These are phyloP conservation scores for Heterodera filipjevi DNA, from an alignment of 2,888 invertebrate species.

Conservation along the genomic window DNA sequence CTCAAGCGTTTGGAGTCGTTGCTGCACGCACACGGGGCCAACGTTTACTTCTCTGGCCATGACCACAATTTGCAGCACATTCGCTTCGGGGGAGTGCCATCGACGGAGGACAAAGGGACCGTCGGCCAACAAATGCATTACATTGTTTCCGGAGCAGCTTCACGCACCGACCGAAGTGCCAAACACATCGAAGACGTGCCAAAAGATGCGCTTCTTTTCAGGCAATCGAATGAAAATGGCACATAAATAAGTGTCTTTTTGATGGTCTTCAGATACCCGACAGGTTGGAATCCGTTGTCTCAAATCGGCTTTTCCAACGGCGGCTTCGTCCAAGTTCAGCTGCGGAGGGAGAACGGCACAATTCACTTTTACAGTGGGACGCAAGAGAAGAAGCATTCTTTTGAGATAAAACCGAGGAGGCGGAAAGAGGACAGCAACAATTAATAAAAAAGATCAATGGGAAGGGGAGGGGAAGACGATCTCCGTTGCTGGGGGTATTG, in stretches of 20 bases:
- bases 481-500: no score
- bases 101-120: slow-evolving; percentile 41
- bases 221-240: slow-evolving; percentile 43
- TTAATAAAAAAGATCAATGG: not conserved
- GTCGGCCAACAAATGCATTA: slow-evolving; percentile 64
- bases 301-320: slow-evolving; percentile 63
- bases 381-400: slow-evolving; percentile 34
- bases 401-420: slow-evolving; percentile 32
- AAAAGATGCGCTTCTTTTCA: slow-evolving; percentile 34
- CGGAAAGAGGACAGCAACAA: not conserved
- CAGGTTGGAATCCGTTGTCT: slow-evolving; percentile 52
- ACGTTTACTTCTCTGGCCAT: slow-evolving; percentile 69
- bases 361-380: slow-evolving; percentile 41
- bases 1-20: slow-evolving; percentile 67
- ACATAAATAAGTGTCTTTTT: not conserved
- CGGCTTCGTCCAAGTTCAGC: slow-evolving; percentile 65
- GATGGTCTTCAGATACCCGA: slow-evolving; percentile 61
- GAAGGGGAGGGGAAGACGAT: no score
- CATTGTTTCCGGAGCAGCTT: slow-evolving; percentile 67
- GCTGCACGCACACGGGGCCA: slow-evolving; percentile 67
- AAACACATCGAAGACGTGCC: slow-evolving; percentile 64
- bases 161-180: slow-evolving; percentile 65
- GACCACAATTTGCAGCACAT: slow-evolving; percentile 68
- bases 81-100: slow-evolving; percentile 56
- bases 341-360: slow-evolving; percentile 40